A percentile compares a stretch with the other conserved stretches of the same genome.
Evolutionary conservation across 1,140 invertebrate species (phyloP).

Genomic region (Drosophila takahashii): DNA sequence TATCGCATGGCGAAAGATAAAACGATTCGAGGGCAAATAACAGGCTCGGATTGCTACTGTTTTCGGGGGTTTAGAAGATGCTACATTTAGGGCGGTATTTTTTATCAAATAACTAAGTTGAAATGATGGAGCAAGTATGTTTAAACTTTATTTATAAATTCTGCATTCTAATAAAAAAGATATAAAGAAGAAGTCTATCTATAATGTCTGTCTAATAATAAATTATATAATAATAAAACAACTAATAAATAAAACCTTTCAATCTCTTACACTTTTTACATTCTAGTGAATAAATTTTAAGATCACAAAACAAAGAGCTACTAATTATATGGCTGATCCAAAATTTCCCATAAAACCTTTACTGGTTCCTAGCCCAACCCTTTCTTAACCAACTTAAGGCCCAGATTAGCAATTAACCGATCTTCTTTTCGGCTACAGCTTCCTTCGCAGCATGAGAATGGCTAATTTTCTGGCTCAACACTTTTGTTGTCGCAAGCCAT

Average conservation of each 20-base stretch:
- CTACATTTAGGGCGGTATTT: not conserved
- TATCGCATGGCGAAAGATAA: constrained; percentile 72
- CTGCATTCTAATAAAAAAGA: not conserved
- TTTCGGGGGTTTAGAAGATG: constrained; percentile 11
- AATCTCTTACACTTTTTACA: not conserved
- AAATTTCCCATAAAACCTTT: constrained; percentile 5
- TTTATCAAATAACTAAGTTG: not conserved
- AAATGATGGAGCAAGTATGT: not conserved
- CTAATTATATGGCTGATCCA: not conserved
- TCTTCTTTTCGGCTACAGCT: constrained; percentile 25
- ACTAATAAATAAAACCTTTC: too few relatives aligned
- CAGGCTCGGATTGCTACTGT: constrained; percentile 63
- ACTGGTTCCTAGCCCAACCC: not conserved
- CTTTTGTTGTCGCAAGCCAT: constrained; percentile 50
- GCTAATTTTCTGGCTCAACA: constrained; percentile 61
- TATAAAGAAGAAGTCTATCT: too few relatives aligned
- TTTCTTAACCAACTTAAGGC: not conserved
- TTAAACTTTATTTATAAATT: not conserved
- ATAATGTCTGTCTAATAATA: too few relatives aligned
- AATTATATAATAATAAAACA: too few relatives aligned
- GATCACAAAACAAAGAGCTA: not conserved
- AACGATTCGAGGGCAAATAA: constrained; percentile 56
- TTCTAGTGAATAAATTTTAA: not conserved
- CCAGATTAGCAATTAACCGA: constrained; percentile 61
- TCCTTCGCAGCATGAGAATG: constrained; percentile 61